Evolutionary conservation across 1,140 invertebrate genomes (phyloP).

Genomic region (Calephelis virginiensis): DNA sequence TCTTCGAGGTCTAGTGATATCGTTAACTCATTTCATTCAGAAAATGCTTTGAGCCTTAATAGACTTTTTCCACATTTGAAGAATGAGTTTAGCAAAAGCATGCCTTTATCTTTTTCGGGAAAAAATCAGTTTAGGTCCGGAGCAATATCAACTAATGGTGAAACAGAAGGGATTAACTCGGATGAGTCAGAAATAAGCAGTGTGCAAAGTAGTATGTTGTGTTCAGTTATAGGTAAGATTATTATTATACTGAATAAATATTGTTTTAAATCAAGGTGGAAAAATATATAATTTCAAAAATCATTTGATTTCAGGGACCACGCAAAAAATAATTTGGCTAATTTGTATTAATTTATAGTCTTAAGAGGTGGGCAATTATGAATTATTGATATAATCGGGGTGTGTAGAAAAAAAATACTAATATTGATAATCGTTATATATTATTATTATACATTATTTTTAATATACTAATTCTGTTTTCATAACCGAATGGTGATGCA

Average conservation of each 20-base stretch:
- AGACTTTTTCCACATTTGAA: constrained; percentile 69
- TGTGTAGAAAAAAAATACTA: no score
- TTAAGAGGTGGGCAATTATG: no score
- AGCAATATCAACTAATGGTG: constrained; percentile 40
- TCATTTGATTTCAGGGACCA: no score
- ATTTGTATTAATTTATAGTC: no score
- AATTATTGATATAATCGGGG: no score
- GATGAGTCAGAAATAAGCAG: constrained; percentile 67
- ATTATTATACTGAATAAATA: not conserved
- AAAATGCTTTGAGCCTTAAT: constrained; percentile 67
- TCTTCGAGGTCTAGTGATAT: constrained; percentile 56
- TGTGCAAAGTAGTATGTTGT: constrained; percentile 61
- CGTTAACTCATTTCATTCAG: constrained; percentile 71
- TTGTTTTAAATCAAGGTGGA: not conserved
- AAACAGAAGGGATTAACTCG: constrained; percentile 50
- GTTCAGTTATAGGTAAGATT: constrained; percentile 59
- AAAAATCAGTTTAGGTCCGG: constrained; percentile 45
- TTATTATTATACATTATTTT: no score
- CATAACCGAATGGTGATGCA: no score
- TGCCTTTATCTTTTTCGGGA: constrained; percentile 57
- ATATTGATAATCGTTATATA: no score
- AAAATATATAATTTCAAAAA: no score
- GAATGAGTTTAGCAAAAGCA: constrained; percentile 66
- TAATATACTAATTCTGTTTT: no score
- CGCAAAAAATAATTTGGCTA: no score